Conservation (phyloP, 2,113 vertebrate species). For the Pelobates fuscus region DNA sequence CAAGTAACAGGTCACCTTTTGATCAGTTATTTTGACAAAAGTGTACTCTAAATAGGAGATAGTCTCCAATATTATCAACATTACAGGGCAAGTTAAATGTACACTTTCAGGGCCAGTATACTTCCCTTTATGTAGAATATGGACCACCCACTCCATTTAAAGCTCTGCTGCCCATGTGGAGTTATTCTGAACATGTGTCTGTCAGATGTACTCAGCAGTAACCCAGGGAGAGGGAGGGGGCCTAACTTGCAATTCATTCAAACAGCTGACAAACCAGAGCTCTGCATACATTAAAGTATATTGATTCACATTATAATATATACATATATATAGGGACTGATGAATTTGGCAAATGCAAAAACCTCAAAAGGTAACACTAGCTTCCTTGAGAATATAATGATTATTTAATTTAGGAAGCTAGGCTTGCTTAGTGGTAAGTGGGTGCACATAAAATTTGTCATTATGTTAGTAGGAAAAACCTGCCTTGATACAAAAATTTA, state of each 20-base stretch:
- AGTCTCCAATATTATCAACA: not conserved
- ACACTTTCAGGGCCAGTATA: too few species aligned
- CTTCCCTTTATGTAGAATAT: not conserved
- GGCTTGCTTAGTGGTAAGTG: too few species aligned
- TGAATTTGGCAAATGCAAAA: too few species aligned
- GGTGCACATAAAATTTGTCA: too few species aligned
- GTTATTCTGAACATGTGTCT: constrained; percentile 44
- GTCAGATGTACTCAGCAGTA: constrained; percentile 46
- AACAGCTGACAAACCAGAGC: not conserved
- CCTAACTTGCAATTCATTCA: not conserved
- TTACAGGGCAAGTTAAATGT: too few species aligned
- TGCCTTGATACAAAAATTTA: too few species aligned
- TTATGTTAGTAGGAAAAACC: too few species aligned
- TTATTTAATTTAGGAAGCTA: too few species aligned
- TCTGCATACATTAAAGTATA: constrained; percentile 49
- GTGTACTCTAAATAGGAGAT: not conserved
- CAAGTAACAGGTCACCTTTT: not conserved
- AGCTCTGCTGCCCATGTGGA: constrained; percentile 22
- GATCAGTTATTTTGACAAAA: not conserved
- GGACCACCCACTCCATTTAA: constrained; percentile 2
- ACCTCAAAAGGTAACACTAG: too few species aligned
- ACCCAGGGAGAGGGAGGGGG: constrained; percentile 44
- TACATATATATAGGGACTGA: too few species aligned
- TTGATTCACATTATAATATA: too few species aligned
- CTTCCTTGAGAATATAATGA: too few species aligned